Base-by-base conservation (phyloP, 2,797 vertebrate genomes). In the Poecile montanus region DNA sequence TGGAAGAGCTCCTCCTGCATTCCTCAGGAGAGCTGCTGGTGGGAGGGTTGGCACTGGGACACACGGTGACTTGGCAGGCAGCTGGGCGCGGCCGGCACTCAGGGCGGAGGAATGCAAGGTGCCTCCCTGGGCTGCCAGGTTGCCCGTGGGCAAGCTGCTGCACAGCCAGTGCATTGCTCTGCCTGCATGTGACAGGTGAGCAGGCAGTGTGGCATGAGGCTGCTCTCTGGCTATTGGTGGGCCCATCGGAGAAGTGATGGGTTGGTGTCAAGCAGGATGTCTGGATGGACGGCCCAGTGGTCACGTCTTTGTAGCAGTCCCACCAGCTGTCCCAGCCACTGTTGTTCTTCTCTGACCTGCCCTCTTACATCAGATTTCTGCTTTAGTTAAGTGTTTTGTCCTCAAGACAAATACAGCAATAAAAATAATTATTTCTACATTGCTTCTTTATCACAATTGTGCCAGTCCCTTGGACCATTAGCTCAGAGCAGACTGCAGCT, bases 201-300 rank as follows among this genome's bases (percentile, higher is more conserved):
- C 68, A 50, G 85, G 53, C 3, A 9, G 14, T 3, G 51, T 38
- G 91, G 65, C 61, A 57, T 36, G 40, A 16, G 8, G 14, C 54
- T 89, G 77, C 54, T 82, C 72, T 34, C 44, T 11, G 26, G 36
- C 42, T 61, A 4, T 1, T 0, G 0, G 11, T 38, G 51, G 25
- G n/a, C 51, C 40, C 6, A 0, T 10, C 1, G 0, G 47, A 67
- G 65, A 45, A 57, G 22, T 0, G 0, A 11, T 5, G 42, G 11
- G 70, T 58, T 72, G 42, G 15, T 65, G 57, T 23, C 30, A 27
- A 23, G 70, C 66, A 40, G 8, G 66, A 25, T 36, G 19, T 38
- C 45, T 6, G 34, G 23, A 42, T 27, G 57, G 30, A 44, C 12
- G 44, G 48, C 32, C 21, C 60, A 2, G 1, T 11, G 34, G 40